phyloP scores from a whole-genome alignment of 2,113 vertebrate genomes.

The Megaceryle torquata region DNA sequence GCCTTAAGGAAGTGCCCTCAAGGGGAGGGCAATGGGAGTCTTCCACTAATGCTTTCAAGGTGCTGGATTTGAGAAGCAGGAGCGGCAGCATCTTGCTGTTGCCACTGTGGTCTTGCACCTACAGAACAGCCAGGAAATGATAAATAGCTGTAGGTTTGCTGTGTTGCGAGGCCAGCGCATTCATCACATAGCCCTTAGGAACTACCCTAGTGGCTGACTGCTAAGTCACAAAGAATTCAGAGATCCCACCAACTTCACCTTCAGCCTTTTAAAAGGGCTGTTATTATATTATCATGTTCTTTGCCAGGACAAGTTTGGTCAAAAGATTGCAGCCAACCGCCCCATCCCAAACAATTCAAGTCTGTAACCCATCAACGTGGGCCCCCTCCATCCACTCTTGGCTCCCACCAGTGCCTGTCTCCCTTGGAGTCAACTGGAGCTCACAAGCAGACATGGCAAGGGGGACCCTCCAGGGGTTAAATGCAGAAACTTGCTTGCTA shows the following conservation, averaged over 20 bases:
- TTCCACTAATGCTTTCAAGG: background rate
- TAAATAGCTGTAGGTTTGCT: background rate
- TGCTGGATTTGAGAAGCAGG: background rate
- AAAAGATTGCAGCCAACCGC: background rate
- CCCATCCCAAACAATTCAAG: background rate
- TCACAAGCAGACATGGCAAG: rapidly evolving
- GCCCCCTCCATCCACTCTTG: background rate
- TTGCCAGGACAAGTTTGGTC: background rate
- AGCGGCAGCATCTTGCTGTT: background rate
- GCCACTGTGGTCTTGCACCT: background rate
- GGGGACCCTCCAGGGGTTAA: background rate
- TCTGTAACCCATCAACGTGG: background rate
- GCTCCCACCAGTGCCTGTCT: rapidly evolving
- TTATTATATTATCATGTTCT: background rate
- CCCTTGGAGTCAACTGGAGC: background rate
- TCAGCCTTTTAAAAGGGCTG: background rate
- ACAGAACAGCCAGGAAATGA: background rate
- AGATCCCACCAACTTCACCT: background rate
- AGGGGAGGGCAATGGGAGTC: background rate
- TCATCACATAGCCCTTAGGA: background rate
- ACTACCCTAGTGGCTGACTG: background rate
- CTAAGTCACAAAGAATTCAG: background rate
- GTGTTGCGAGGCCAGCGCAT: background rate
- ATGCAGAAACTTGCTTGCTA: background rate
- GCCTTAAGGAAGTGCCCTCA: background rate